phyloP scores from a whole-genome alignment of 2,888 invertebrate species.

The Nemurella pictetii region DNA sequence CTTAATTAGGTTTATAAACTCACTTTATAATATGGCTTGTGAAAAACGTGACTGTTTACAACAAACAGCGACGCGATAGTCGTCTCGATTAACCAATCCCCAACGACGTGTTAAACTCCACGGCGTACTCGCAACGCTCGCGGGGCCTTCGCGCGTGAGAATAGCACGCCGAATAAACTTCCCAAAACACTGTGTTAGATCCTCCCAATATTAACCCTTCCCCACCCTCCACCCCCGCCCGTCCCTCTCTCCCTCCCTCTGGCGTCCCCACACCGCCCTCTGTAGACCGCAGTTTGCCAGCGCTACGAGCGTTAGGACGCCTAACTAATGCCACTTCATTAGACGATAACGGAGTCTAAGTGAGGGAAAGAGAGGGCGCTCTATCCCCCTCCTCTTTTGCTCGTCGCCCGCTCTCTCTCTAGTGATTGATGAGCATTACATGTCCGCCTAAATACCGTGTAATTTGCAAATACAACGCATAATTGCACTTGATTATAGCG shows the following conservation, averaged over 20 bases:
- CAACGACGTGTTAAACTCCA: neutral
- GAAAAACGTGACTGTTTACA: too few relatives aligned
- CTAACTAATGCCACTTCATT: slow-evolving; percentile 44
- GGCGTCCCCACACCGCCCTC: slow-evolving; percentile 27
- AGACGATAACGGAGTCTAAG: slow-evolving; percentile 43
- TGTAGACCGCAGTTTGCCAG: slow-evolving; percentile 39
- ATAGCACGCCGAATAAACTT: neutral
- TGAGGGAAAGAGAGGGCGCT: slow-evolving; percentile 23
- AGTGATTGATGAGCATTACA: slow-evolving; percentile 43
- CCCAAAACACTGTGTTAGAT: slow-evolving; percentile 25
- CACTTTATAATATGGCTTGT: too few relatives aligned
- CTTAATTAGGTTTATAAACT: too few relatives aligned
- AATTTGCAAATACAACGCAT: slow-evolving; percentile 76
- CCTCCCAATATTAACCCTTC: slow-evolving; percentile 27
- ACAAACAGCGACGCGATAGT: too few relatives aligned
- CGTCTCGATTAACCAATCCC: neutral
- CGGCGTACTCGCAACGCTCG: neutral
- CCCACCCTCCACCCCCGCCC: slow-evolving; percentile 30
- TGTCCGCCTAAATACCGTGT: slow-evolving; percentile 67
- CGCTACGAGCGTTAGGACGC: slow-evolving; percentile 28
- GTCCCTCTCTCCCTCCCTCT: slow-evolving; percentile 12
- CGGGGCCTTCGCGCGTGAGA: neutral
- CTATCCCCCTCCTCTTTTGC: slow-evolving; percentile 30
- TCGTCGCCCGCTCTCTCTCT: slow-evolving; percentile 27
- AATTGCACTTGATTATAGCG: slow-evolving; percentile 51